These are phyloP conservation scores for Leptopilina drosophilae DNA, from an alignment of 2,888 invertebrate genomes.

Conservation along the genomic window DNA sequence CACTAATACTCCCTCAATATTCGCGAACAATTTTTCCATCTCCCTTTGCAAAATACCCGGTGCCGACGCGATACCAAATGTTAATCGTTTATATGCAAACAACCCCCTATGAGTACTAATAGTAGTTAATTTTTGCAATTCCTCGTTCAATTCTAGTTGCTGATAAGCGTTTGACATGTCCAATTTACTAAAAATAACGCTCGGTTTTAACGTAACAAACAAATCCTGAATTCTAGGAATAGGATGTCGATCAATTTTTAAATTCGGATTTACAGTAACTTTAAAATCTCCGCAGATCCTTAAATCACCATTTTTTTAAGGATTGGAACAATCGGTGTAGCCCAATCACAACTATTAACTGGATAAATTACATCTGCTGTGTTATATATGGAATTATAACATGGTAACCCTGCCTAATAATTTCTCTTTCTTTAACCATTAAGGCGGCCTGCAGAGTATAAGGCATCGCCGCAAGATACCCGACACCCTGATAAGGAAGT, in stretches of 20 bases:
- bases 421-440: too few species aligned
- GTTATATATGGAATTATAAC: too few species aligned
- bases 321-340: conserved; percentile 69
- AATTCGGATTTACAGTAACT: conserved; percentile 64
- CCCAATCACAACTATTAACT: conserved; percentile 63
- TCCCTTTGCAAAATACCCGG: conserved; percentile 53
- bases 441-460: too few species aligned
- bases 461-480: too few species aligned
- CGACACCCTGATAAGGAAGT: too few species aligned
- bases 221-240: conserved; percentile 55
- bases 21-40: conserved; percentile 48
- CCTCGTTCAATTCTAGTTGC: conserved; percentile 65
- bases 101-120: conserved; percentile 69
- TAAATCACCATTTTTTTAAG: conserved; percentile 65
- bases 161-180: conserved; percentile 68
- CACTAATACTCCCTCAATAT: conserved; percentile 29
- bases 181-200: conserved; percentile 54
- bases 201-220: conserved; percentile 48
- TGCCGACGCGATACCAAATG: conserved; percentile 47
- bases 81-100: conserved; percentile 64
- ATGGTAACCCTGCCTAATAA: too few species aligned
- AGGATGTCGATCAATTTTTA: conserved; percentile 60
- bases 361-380: conserved; percentile 51
- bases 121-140: conserved; percentile 61
- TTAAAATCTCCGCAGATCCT: conserved; percentile 70